Evolutionary conservation across 2,113 vertebrate genomes (phyloP), one percentile per base, ranked within the genome.

Genomic region (Cairina moschata): DNA sequence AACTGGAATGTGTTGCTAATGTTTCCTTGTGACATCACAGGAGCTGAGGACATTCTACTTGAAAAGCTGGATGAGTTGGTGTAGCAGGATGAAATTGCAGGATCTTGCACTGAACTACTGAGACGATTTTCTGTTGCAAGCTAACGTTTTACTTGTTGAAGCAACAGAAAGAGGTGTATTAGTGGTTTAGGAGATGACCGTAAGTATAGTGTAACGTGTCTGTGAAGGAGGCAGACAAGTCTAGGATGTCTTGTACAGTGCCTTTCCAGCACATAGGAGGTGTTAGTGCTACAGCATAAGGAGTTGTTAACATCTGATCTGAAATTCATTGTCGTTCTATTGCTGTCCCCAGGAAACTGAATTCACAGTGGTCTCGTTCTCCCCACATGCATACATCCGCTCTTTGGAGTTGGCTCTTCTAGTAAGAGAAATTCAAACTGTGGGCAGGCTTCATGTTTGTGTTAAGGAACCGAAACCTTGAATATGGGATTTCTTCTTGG

Each of bases 391-490:
- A 25, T 11, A 3, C 4, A 1, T 29, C 26, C 40, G 46, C 18
- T 31, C 13, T 4, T 34, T 44, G 42, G 63, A 38, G 16, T 63
- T 34, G 54, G 54, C 54, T 34, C 34, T 16, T 52, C 22, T 9
- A 0, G 8, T 13, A 16, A 46, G 62, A 75, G 62, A 29, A 36
- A 2, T 28, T 29, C 6, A 22, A 7, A 28, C 4, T 16, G 62
- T 13, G 28, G 38, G 56, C 56, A 77, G 38, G 44, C 38, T 68
- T 18, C 2, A 3, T 38, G 62, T 13, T 32, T 25, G n/a, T 2
- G 0, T 11, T 14, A 15, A n/a, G 78, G 38, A 31, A 7, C 14
- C 2, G 0, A 52, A 34, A 46, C n/a, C 54, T 40, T 8, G 1
- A 2, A 2, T 8, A 13, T 20, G 50, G 52, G 36, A 32, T 59